These are phyloP conservation scores for Pollachius pollachius DNA, from an alignment of 2,113 vertebrate species.

Conservation along the genomic window DNA sequence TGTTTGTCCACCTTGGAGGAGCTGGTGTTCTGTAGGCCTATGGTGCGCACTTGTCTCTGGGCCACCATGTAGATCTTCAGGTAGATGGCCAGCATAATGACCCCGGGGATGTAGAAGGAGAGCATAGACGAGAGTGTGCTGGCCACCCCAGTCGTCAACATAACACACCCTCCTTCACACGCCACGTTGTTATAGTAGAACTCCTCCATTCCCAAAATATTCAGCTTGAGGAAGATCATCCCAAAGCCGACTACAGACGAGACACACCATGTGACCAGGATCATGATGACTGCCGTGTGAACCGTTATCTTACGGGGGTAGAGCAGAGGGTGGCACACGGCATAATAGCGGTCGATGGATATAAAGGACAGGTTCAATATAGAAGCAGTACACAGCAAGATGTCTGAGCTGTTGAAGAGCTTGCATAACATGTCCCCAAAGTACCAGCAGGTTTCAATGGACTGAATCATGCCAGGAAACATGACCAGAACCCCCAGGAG, in stretches of 20 bases:
- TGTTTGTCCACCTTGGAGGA: conserved; percentile 9
- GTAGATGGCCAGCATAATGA: background rate
- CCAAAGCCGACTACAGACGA: conserved; percentile 76
- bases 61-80: background rate
- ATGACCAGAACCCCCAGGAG: conserved; percentile 25
- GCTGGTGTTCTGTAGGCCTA: background rate
- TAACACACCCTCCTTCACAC: background rate
- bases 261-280: conserved; percentile 74
- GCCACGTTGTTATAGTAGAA: background rate
- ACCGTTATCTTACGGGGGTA: conserved; percentile 75
- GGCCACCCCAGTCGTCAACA: background rate
- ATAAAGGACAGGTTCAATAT: conserved; percentile 50
- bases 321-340: conserved; percentile 59
- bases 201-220: background rate
- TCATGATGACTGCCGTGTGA: conserved; percentile 67
- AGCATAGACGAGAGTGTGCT: background rate
- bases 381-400: conserved; percentile 36
- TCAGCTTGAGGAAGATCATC: background rate
- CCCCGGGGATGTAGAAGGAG: background rate
- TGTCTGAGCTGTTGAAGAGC: conserved; percentile 37
- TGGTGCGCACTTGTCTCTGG: background rate
- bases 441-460: conserved; percentile 32
- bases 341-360: conserved; percentile 53
- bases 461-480: conserved; percentile 11
- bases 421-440: conserved; percentile 35